These are phyloP conservation scores for Agriopis leucophaearia DNA, from an alignment of 2,888 invertebrate species.

Conservation along the genomic window DNA sequence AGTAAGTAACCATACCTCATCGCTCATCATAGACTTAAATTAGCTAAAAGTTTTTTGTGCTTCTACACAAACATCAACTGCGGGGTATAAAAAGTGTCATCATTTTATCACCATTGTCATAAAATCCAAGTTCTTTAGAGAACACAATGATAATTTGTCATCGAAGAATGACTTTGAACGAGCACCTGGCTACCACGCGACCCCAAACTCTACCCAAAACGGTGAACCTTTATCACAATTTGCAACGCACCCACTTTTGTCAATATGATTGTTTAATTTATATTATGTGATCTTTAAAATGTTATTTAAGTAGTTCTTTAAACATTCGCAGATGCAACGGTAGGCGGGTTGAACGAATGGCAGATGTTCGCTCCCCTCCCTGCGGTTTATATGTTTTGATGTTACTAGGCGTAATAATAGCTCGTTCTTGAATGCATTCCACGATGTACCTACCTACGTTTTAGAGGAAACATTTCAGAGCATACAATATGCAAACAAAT, in stretches of 20 bases:
- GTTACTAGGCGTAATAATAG: constrained; percentile 34
- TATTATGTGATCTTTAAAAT: constrained; percentile 83
- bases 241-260: constrained; percentile 79
- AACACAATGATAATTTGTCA: constrained; percentile 84
- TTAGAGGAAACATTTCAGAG: constrained; percentile 26
- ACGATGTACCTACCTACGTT: constrained; percentile 39
- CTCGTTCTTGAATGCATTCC: constrained; percentile 41
- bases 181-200: constrained; percentile 80
- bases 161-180: constrained; percentile 64
- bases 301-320: constrained; percentile 82
- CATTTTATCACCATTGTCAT: constrained; percentile 69
- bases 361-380: constrained; percentile 70
- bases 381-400: constrained; percentile 66
- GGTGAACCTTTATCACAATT: constrained; percentile 63
- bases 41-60: constrained; percentile 46
- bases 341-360: constrained; percentile 65
- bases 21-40: too few species aligned
- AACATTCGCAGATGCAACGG: constrained; percentile 78
- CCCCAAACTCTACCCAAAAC: constrained; percentile 62
- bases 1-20: too few species aligned
- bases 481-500: constrained; percentile 2
- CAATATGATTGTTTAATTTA: constrained; percentile 83
- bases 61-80: constrained; percentile 61
- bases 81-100: constrained; percentile 66
- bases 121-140: constrained; percentile 65